A percentile compares a stretch with the other conserved stretches of the same genome.
Conservation (phyloP, 1,140 invertebrate species). For the Lasaia peninsularis region DNA sequence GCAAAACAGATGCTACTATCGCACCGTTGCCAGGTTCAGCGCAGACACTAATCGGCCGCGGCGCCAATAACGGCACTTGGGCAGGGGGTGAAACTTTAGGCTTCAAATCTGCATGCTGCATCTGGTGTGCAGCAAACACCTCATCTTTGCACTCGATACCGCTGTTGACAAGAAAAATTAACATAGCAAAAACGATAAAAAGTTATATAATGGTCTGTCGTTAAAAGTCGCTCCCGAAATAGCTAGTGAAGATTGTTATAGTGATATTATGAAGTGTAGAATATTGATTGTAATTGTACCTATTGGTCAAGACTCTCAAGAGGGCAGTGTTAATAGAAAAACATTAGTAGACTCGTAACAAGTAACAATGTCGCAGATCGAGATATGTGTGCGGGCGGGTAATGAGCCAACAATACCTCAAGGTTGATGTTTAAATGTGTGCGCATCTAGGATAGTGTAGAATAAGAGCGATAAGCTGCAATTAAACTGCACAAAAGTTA, state of each 20-base stretch:
- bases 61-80: conserved; percentile 30
- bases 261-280: conserved; percentile 9
- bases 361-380: conserved; percentile 33
- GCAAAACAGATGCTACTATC: conserved; percentile 47
- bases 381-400: conserved; percentile 40
- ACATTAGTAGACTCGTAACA: conserved; percentile 35
- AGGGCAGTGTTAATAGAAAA: conserved; percentile 42
- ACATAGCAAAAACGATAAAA: conserved; percentile 35
- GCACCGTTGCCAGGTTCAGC: conserved; percentile 53
- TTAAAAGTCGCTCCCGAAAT: conserved; percentile 11
- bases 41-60: conserved; percentile 27
- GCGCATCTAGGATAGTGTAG: conserved; percentile 24
- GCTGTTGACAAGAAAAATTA: conserved; percentile 81
- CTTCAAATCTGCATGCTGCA: conserved; percentile 69
- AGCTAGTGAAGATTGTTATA: neutral
- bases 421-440: conserved; percentile 41
- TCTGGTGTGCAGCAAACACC: conserved; percentile 88
- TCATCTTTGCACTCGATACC: conserved; percentile 91
- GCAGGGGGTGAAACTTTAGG: conserved; percentile 37
- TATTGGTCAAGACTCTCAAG: conserved; percentile 27
- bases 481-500: neutral
- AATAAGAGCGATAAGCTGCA: conserved; percentile 17
- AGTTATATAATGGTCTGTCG: conserved; percentile 29
- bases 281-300: conserved; percentile 13
- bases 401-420: conserved; percentile 65